These are phyloP conservation scores for Neodon shergylaensis DNA, from an alignment of 2,113 vertebrate genomes.

Conservation along the genomic window DNA sequence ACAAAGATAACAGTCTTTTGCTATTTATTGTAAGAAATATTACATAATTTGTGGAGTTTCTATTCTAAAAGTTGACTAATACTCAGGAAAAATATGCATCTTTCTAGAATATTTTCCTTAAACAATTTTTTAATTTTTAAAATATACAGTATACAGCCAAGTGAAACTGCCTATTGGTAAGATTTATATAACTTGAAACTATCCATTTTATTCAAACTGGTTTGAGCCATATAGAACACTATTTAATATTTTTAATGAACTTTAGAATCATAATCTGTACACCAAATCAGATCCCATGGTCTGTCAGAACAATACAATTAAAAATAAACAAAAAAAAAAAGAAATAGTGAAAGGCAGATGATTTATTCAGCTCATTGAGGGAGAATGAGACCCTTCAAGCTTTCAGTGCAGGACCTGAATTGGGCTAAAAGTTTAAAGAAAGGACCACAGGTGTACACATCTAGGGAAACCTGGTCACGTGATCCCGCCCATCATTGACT, in stretches of 20 bases:
- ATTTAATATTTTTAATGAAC: not conserved
- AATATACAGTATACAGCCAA: not conserved
- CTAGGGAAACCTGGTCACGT: not conserved
- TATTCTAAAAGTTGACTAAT: not conserved
- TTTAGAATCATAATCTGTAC: not conserved
- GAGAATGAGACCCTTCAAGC: not conserved
- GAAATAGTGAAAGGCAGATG: not conserved
- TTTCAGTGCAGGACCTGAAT: not conserved
- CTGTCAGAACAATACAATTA: not conserved
- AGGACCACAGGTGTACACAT: not conserved
- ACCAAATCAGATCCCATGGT: not conserved
- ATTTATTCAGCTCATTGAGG: not conserved
- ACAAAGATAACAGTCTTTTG: not conserved
- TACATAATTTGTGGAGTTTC: not conserved
- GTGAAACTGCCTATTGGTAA: not conserved
- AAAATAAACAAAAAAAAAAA: not conserved
- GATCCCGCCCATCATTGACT: not conserved
- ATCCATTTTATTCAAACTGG: not conserved
- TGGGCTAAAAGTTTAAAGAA: not conserved
- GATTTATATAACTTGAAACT: slow-evolving; percentile 11
- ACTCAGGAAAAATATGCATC: not conserved
- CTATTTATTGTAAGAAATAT: not conserved
- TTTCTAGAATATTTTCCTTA: not conserved
- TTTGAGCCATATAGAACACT: not conserved
- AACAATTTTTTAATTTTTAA: not conserved